phyloP scores from a whole-genome alignment of 1,140 invertebrate genomes.

The Telenomus remus region DNA sequence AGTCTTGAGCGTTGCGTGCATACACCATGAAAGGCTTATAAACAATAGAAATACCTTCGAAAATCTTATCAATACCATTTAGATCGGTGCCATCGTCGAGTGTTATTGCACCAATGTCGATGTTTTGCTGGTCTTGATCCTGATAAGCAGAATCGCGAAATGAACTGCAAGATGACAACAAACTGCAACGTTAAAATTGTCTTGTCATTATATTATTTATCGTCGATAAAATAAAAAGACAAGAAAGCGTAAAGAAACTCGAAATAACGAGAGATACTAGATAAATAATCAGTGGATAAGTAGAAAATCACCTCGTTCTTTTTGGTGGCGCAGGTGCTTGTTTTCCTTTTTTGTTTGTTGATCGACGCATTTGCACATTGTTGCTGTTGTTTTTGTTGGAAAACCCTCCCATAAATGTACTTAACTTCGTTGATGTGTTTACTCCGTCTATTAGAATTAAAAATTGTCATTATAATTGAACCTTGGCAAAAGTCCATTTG shows the following conservation, averaged over 20 bases:
- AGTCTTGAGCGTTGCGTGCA: constrained; percentile 48
- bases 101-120: constrained; percentile 67
- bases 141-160: constrained; percentile 84
- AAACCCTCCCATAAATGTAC: constrained; percentile 80
- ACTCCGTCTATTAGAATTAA: constrained; percentile 74
- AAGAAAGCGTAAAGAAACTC: constrained; percentile 16
- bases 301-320: constrained; percentile 86
- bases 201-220: constrained; percentile 23
- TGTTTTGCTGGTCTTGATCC: constrained; percentile 72
- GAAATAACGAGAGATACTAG: no score
- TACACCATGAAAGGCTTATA: constrained; percentile 53
- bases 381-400: constrained; percentile 77
- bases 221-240: constrained; percentile 24
- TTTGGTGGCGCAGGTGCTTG: constrained; percentile 96
- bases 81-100: constrained; percentile 79
- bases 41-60: constrained; percentile 76
- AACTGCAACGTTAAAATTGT: constrained; percentile 74
- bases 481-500: no score
- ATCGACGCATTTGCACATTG: constrained; percentile 88
- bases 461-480: background rate
- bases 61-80: constrained; percentile 82
- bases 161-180: constrained; percentile 89
- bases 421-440: constrained; percentile 78
- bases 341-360: constrained; percentile 91
- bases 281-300: no score